A percentile compares a stretch with the other conserved stretches of the same genome.
These are phyloP conservation scores for Megalops cyprinoides DNA, from an alignment of 2,797 vertebrate genomes.

Conservation along the genomic window DNA sequence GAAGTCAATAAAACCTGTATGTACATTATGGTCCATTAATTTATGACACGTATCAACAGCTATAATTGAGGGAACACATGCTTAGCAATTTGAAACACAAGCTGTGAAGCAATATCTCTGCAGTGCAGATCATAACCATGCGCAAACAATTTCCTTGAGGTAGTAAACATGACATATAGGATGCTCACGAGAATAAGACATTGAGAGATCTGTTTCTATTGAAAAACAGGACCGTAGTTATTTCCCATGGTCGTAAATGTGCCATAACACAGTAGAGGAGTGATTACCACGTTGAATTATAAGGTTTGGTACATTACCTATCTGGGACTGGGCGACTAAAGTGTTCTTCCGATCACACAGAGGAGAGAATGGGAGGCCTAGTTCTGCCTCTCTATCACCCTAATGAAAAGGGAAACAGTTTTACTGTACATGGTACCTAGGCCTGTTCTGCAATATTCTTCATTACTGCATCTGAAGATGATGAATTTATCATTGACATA, in stretches of 20 bases:
- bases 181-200: not conserved
- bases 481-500: no score
- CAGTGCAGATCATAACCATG: not conserved
- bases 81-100: not conserved
- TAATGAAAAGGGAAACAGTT: constrained; percentile 65
- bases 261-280: no score
- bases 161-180: not conserved
- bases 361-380: constrained; percentile 89
- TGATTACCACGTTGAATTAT: not conserved
- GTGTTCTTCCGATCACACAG: constrained; percentile 91
- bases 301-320: constrained; percentile 71
- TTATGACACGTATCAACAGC: no score
- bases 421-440: not conserved
- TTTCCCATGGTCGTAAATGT: no score
- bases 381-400: constrained; percentile 92
- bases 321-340: constrained; percentile 91
- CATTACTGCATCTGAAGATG: no score
- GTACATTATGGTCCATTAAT: not conserved
- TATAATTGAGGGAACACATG: no score
- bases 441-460: no score
- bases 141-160: not conserved
- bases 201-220: no score
- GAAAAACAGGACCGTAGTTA: no score
- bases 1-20: constrained; percentile 90
- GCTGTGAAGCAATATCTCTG: no score